Percentiles rank a stretch among this genome's conserved stretches.
These are phyloP conservation scores for Coronaproctus castanopsis DNA, from an alignment of 2,888 invertebrate genomes.

Conservation along the genomic window DNA sequence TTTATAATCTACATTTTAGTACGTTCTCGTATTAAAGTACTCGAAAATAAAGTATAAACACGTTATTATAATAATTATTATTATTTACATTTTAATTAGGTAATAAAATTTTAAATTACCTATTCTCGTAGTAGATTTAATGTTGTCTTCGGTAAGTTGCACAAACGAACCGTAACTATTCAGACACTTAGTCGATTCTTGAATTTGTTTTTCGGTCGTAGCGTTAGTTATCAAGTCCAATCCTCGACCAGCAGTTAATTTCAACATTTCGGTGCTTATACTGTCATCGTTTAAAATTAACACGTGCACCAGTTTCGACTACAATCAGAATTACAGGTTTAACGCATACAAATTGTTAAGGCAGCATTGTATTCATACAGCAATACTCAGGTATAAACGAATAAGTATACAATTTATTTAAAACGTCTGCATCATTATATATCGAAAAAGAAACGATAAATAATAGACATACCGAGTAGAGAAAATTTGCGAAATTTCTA, in stretches of 20 bases:
- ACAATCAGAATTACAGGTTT: too few species aligned
- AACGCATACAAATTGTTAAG: too few species aligned
- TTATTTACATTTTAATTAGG: too few species aligned
- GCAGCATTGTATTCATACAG: background rate
- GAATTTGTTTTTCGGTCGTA: constrained; percentile 34
- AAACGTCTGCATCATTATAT: constrained; percentile 24
- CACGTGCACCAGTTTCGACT: constrained; percentile 10
- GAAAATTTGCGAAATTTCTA: too few species aligned
- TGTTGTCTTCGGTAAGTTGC: constrained; percentile 38
- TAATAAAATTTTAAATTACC: constrained; percentile 23
- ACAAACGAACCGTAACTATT: constrained; percentile 35
- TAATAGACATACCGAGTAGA: too few species aligned
- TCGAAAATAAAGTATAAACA: too few species aligned
- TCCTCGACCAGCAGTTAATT: constrained; percentile 15
- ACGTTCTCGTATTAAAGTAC: too few species aligned
- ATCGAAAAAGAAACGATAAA: too few species aligned
- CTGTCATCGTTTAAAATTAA: constrained; percentile 13
- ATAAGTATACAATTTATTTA: background rate
- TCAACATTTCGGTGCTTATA: constrained; percentile 12
- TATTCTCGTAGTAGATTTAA: constrained; percentile 33
- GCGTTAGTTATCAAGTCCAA: constrained; percentile 37
- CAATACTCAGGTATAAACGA: background rate
- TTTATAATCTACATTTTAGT: background rate
- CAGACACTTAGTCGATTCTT: constrained; percentile 33
- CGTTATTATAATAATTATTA: too few species aligned